phyloP scores from a whole-genome alignment of 2,888 invertebrate species.

The Oscheius sp. region DNA sequence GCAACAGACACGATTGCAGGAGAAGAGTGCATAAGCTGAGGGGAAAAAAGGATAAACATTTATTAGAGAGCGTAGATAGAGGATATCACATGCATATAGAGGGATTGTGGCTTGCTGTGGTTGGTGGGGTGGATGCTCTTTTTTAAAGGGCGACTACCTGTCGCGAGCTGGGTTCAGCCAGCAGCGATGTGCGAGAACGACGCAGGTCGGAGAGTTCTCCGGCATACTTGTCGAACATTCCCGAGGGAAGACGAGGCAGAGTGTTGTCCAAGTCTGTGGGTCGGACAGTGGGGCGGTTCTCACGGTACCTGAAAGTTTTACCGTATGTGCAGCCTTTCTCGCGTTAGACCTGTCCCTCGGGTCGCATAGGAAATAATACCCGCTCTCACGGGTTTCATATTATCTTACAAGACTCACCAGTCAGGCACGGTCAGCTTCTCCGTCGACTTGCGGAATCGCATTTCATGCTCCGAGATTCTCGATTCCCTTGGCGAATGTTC shows the following conservation, averaged over 20 bases:
- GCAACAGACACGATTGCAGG: constrained; percentile 16
- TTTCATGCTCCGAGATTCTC: constrained; percentile 70
- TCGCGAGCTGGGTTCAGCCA: constrained; percentile 52
- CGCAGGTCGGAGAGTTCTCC: constrained; percentile 73
- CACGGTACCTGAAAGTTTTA: constrained; percentile 54
- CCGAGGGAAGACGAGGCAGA: constrained; percentile 59
- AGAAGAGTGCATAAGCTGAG: too few relatives aligned
- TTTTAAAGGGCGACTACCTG: constrained; percentile 63
- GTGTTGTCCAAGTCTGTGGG: constrained; percentile 44
- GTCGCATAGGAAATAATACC: too few relatives aligned
- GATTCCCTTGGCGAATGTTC: constrained; percentile 52
- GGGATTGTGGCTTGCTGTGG: constrained; percentile 17
- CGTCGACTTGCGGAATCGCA: constrained; percentile 72
- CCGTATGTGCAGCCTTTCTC: background rate
- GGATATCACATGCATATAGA: constrained; percentile 24
- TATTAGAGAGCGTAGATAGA: constrained; percentile 8
- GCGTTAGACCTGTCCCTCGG: too few relatives aligned
- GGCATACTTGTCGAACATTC: constrained; percentile 73
- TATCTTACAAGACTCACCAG: constrained; percentile 58
- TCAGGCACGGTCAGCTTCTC: constrained; percentile 72
- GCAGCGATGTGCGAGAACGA: constrained; percentile 67
- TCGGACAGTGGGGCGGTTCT: constrained; percentile 46
- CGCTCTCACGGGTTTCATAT: background rate
- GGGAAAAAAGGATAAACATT: constrained; percentile 16
- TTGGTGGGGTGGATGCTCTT: constrained; percentile 11